Evolutionary conservation across 2,888 invertebrate species (phyloP), one percentile per base, ranked within the genome.

Genomic region (Hypena proboscidalis): DNA sequence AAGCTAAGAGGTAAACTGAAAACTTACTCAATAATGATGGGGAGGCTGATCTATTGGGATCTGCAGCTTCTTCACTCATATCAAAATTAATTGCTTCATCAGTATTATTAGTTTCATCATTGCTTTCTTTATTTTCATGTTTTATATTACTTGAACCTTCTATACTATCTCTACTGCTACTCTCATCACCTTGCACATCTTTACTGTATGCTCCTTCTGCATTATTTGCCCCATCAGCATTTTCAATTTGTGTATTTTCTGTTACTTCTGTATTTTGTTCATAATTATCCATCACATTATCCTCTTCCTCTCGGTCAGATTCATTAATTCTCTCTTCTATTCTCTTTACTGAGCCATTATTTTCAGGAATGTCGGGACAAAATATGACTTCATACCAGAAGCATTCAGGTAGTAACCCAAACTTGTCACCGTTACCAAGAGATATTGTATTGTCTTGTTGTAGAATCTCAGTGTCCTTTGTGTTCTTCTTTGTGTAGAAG

Each of bases 371-470:
- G 13, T 44, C 37, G 1, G 46, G 17, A 21, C 68, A 73, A 36
- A 80, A 50, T 58, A 83, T 55, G 0, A 92, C 57, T 67, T 84
- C 84, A 67, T 83, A 93, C 92, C 92, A 92, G 57, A 76, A 88
- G 5, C 71, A 52, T 27, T 91, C 83, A 0, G 92, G 91, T 15
- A 92, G 59, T 3, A 93, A 77, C 7, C 92, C 91, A 70, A 93
- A 92, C 56, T 77, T 83, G 60, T 93, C 93, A 7, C 92, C 92
- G 58, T 85, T 78, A 1, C 40, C 60, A 9, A 93, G 67, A n/a
- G 60, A 45, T 7, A 80, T 54, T 1, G 70, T 60, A 11, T 68
- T 58, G 44, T 87, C 74, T 57, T 83, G 74, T 33, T 67, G 70
- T 19, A 92, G 57, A 34, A 91, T 67, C 40, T 81, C 67, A 4